Conservation (phyloP, 2,113 vertebrate species). For the Erpornis zantholeuca region DNA sequence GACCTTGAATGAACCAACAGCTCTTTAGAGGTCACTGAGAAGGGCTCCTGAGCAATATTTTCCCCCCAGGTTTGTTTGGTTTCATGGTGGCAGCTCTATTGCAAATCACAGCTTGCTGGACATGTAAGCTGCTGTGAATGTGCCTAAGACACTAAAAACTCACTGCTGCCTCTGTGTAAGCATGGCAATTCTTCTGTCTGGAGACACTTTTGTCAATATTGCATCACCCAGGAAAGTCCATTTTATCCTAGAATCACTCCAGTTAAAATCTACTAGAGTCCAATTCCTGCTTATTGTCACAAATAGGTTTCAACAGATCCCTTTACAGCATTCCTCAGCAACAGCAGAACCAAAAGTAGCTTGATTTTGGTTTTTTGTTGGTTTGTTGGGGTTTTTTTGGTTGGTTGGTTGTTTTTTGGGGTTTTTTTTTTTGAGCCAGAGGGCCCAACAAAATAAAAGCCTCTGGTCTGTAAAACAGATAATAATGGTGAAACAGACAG, state of each 20-base stretch:
- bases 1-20: not conserved
- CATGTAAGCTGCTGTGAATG: not conserved
- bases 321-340: not conserved
- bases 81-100: not conserved
- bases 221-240: not conserved
- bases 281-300: not conserved
- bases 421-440: not conserved
- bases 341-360: not conserved
- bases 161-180: not conserved
- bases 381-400: no score
- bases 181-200: not conserved
- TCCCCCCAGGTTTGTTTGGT: not conserved
- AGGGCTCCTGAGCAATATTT: not conserved
- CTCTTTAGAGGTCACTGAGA: not conserved
- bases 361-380: no score
- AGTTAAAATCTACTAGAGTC: not conserved
- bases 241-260: not conserved
- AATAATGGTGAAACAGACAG: not conserved
- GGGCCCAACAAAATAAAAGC: not conserved
- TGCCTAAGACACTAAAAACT: not conserved
- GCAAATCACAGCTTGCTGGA: not conserved
- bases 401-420: no score
- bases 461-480: not conserved
- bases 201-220: conserved; percentile 9
- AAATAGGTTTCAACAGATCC: not conserved